Conservation (phyloP, 2,888 invertebrate species). For the Griposia aprilina region DNA sequence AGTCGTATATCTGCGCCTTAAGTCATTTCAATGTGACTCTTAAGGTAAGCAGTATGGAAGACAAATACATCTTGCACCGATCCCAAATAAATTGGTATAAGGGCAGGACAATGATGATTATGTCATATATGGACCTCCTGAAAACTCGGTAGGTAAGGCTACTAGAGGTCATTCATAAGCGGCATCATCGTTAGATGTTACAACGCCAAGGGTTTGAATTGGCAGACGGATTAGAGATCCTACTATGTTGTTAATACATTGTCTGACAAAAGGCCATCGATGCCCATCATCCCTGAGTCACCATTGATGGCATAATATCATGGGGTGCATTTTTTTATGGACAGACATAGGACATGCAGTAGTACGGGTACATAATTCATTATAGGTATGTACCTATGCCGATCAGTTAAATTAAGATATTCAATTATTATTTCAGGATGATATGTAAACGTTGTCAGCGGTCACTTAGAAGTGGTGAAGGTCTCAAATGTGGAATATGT, state of each 20-base stretch:
- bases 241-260: not conserved
- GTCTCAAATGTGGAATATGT: constrained; percentile 75
- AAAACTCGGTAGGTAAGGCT: not conserved
- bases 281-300: not conserved
- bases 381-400: no score
- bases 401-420: not conserved
- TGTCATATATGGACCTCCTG: no score
- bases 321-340: not conserved
- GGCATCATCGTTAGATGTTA: not conserved
- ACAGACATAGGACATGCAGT: not conserved
- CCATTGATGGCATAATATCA: not conserved
- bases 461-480: constrained; percentile 72
- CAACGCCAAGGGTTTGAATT: not conserved
- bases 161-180: not conserved
- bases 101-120: not conserved
- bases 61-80: no score
- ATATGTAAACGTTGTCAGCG: constrained; percentile 79
- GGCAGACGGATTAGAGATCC: not conserved
- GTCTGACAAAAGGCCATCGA: not conserved
- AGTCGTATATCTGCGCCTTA: no score
- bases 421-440: constrained; percentile 67
- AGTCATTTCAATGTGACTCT: not conserved
- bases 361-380: not conserved
- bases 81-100: not conserved
- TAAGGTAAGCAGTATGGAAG: not conserved